phyloP scores from a whole-genome alignment of 2,113 vertebrate genomes.

The Anoplopoma fimbria region DNA sequence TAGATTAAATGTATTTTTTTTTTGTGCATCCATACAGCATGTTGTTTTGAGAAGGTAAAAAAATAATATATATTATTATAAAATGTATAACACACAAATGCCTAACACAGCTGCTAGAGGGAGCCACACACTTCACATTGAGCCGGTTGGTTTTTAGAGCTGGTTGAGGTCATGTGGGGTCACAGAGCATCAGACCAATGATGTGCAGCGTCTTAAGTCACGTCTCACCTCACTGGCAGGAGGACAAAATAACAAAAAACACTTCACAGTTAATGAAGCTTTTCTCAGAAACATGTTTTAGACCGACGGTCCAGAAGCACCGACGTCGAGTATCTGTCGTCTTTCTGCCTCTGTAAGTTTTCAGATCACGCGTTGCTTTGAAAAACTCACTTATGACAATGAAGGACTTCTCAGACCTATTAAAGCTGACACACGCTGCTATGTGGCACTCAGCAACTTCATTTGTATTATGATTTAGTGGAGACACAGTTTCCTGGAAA shows the following conservation, averaged over 20 bases:
- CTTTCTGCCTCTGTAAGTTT: background rate
- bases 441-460: background rate
- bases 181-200: background rate
- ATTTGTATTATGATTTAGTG: background rate
- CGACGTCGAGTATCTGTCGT: background rate
- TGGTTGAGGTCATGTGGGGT: conserved; percentile 9
- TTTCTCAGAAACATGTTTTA: background rate
- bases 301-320: background rate
- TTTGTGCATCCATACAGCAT: background rate
- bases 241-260: background rate
- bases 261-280: background rate
- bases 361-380: background rate
- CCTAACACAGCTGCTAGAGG: background rate
- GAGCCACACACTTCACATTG: conserved; percentile 20
- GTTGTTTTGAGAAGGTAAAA: background rate
- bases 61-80: background rate
- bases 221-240: background rate
- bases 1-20: background rate
- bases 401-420: background rate
- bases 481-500: background rate
- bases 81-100: background rate
- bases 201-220: background rate
- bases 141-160: background rate
- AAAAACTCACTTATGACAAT: background rate
- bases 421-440: background rate